Conservation (phyloP, 2,888 invertebrate genomes). For the Biston betularia region DNA sequence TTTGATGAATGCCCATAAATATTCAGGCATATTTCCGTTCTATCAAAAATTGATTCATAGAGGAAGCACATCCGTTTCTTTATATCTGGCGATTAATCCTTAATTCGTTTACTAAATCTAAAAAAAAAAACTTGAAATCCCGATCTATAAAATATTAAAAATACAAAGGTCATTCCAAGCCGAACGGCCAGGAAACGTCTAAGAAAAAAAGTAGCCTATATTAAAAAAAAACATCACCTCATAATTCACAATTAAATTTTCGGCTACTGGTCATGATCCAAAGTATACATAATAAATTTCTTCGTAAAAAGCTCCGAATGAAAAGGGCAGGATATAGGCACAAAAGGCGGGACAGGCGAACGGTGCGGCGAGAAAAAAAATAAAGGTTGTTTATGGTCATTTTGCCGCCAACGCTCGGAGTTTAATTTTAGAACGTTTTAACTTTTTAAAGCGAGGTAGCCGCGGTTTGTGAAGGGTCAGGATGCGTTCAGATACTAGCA, state of each 20-base stretch:
- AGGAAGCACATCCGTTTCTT: constrained; percentile 73
- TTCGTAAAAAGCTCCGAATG: constrained; percentile 82
- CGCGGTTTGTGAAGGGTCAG: constrained; percentile 38
- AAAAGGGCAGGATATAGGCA: constrained; percentile 82
- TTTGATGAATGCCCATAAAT: constrained; percentile 27
- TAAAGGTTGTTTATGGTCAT: constrained; percentile 81
- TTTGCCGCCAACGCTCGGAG: constrained; percentile 80
- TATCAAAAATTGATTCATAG: constrained; percentile 46
- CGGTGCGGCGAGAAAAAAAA: constrained; percentile 70
- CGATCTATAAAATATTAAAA: constrained; percentile 62
- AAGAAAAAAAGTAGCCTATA: constrained; percentile 54
- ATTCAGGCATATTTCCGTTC: constrained; percentile 52
- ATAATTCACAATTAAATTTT: constrained; percentile 84
- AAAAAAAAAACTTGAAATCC: constrained; percentile 40
- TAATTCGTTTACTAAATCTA: constrained; percentile 65
- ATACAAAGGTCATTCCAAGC: constrained; percentile 75
- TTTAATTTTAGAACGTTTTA: constrained; percentile 80
- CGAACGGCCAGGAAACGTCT: constrained; percentile 73
- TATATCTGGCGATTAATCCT: constrained; percentile 68
- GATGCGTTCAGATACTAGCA: constrained; percentile 42
- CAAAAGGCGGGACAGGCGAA: constrained; percentile 72
- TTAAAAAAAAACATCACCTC: constrained; percentile 62
- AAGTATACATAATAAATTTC: constrained; percentile 84
- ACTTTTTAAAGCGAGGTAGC: constrained; percentile 55
- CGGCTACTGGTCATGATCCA: constrained; percentile 84